phyloP scores from a whole-genome alignment of 2,797 vertebrate genomes.

The Capromys pilorides region DNA sequence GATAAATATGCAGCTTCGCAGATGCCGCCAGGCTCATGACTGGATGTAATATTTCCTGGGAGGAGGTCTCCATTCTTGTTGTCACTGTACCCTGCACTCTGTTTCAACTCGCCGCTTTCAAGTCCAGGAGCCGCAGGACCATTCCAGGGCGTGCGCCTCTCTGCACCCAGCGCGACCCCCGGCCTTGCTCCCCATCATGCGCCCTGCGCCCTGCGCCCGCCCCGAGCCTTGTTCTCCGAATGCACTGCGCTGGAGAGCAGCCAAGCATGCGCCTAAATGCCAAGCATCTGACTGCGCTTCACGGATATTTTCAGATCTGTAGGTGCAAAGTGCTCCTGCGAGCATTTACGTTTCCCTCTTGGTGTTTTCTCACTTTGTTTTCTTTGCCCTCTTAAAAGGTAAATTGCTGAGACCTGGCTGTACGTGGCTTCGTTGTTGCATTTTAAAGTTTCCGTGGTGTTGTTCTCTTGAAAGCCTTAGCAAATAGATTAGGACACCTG shows the following conservation, averaged over 20 bases:
- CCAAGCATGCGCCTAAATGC: constrained; percentile 10
- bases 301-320: background rate
- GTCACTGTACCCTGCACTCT: constrained; percentile 42
- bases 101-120: constrained; percentile 41
- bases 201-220: background rate
- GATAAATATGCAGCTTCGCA: constrained; percentile 68
- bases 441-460: background rate
- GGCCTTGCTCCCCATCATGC: rapidly evolving
- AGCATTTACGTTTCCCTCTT: constrained; percentile 40
- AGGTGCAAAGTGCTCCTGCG: background rate
- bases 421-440: background rate
- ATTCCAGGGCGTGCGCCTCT: background rate
- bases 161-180: background rate
- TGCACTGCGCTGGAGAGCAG: background rate
- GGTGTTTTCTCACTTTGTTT: background rate
- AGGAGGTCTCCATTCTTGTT: constrained; percentile 60
- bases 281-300: constrained; percentile 19
- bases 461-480: constrained; percentile 38
- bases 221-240: background rate
- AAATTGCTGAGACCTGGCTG: background rate
- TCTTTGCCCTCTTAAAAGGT: background rate
- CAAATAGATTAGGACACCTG: background rate
- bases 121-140: background rate
- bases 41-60: constrained; percentile 68
- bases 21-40: constrained; percentile 64